Evolutionary conservation across 2,113 vertebrate genomes (phyloP).

Genomic region (Coptodon rendalli): DNA sequence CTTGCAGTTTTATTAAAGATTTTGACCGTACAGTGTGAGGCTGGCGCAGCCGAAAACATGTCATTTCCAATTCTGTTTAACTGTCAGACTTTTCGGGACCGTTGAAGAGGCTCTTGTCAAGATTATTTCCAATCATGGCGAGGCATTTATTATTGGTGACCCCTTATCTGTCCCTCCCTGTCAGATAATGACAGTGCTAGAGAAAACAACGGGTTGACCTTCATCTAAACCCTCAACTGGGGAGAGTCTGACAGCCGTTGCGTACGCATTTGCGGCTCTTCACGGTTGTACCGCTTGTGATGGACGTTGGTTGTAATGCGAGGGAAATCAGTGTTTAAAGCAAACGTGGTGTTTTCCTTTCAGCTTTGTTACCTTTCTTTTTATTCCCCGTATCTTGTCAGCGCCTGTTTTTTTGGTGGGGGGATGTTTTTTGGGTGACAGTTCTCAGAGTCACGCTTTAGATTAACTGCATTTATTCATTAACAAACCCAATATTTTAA

Average conservation of each 20-base stretch:
- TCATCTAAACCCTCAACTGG: slow-evolving; percentile 8
- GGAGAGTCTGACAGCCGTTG: not conserved
- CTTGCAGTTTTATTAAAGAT: not conserved
- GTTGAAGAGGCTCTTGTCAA: slow-evolving; percentile 47
- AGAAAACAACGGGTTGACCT: slow-evolving; percentile 48
- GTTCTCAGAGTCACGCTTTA: not conserved
- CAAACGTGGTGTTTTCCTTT: not conserved
- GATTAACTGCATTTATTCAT: slow-evolving; percentile 29
- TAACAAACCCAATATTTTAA: slow-evolving; percentile 52
- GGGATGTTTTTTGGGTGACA: not conserved
- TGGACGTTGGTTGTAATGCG: not conserved
- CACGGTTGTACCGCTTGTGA: not conserved
- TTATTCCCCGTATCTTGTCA: not conserved
- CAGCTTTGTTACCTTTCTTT: not conserved
- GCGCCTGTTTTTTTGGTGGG: not conserved
- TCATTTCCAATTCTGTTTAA: slow-evolving; percentile 5
- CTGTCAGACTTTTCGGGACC: slow-evolving; percentile 6
- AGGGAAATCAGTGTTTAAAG: slow-evolving; percentile 1
- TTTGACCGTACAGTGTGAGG: not conserved
- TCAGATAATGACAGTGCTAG: slow-evolving; percentile 37
- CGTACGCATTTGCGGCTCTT: not conserved
- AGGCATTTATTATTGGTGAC: slow-evolving; percentile 39
- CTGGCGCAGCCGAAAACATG: not conserved
- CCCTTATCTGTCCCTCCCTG: slow-evolving; percentile 34
- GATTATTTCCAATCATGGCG: slow-evolving; percentile 49